These are phyloP conservation scores for Hofmannophila pseudospretella DNA, from an alignment of 2,888 invertebrate species.

Conservation along the genomic window DNA sequence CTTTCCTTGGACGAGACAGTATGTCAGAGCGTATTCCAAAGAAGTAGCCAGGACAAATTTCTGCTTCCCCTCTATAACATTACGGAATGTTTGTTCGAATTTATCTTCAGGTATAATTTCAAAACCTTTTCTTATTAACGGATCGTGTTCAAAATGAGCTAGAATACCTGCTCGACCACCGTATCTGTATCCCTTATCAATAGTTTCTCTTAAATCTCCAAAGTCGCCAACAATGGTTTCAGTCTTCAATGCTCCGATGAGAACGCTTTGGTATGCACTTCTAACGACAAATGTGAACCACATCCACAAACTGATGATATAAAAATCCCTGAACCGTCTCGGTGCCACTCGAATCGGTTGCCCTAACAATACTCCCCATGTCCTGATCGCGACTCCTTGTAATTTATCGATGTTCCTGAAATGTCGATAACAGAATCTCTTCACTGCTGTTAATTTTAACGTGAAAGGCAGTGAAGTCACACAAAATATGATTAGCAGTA, in stretches of 20 bases:
- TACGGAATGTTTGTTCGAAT: slow-evolving; percentile 42
- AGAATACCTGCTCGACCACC: slow-evolving; percentile 50
- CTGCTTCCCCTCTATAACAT: slow-evolving; percentile 38
- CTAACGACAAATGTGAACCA: slow-evolving; percentile 60
- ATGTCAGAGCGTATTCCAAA: slow-evolving; percentile 50
- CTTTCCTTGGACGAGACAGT: slow-evolving; percentile 41
- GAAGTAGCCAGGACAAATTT: slow-evolving; percentile 52
- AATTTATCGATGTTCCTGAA: slow-evolving; percentile 42
- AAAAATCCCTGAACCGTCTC: slow-evolving; percentile 52
- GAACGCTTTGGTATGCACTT: slow-evolving; percentile 56
- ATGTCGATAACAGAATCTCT: slow-evolving; percentile 35
- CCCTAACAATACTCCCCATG: slow-evolving; percentile 54
- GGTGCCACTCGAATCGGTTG: slow-evolving; percentile 49
- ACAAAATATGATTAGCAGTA: slow-evolving; percentile 38
- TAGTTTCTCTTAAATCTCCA: slow-evolving; percentile 39
- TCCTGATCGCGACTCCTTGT: slow-evolving; percentile 39
- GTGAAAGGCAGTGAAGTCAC: slow-evolving; percentile 43
- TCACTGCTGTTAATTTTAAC: slow-evolving; percentile 34
- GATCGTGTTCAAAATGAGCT: slow-evolving; percentile 50
- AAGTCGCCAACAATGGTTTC: slow-evolving; percentile 46
- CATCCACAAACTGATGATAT: slow-evolving; percentile 51
- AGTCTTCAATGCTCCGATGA: slow-evolving; percentile 54
- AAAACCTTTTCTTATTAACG: slow-evolving; percentile 38
- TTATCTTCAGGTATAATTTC: slow-evolving; percentile 41
- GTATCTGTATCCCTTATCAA: slow-evolving; percentile 41